Conservation (phyloP, 2,797 vertebrate species). For the Alauda arvensis region DNA sequence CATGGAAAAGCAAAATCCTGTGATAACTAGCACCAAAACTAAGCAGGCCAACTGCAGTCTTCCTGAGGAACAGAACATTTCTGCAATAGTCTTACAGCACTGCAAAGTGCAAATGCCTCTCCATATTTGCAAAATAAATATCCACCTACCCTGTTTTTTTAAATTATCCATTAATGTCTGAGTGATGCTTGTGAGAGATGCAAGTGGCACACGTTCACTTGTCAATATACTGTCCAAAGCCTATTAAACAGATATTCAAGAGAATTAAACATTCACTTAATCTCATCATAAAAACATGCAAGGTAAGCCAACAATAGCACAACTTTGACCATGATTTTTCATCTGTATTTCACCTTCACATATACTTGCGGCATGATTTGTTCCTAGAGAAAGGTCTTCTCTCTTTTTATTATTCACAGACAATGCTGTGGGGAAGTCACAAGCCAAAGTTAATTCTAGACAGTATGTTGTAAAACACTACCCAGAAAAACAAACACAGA, state of each 20-base stretch:
- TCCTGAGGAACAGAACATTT: background rate
- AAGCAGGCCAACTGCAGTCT: background rate
- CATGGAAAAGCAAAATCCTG: background rate
- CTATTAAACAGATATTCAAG: slow-evolving; percentile 68
- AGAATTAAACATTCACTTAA: slow-evolving; percentile 15
- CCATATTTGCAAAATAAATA: background rate
- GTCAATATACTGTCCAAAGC: slow-evolving; percentile 89
- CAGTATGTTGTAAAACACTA: background rate
- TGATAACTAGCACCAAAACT: background rate
- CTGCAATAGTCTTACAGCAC: background rate
- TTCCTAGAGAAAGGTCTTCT: background rate
- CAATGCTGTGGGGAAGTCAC: background rate
- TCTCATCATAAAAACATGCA: background rate
- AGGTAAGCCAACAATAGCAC: background rate
- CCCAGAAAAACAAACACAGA: background rate
- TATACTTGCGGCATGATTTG: background rate
- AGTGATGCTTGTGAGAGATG: slow-evolving; percentile 83
- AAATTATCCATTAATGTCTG: slow-evolving; percentile 80
- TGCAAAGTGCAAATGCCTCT: background rate
- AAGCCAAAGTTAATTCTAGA: background rate
- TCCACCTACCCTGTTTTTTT: slow-evolving; percentile 82
- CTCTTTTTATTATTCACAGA: background rate
- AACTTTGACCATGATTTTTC: background rate
- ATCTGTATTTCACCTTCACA: background rate
- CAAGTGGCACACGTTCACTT: slow-evolving; percentile 81